Conservation (phyloP, 2,797 vertebrate genomes). For the Xiphorhynchus erythropygius region DNA sequence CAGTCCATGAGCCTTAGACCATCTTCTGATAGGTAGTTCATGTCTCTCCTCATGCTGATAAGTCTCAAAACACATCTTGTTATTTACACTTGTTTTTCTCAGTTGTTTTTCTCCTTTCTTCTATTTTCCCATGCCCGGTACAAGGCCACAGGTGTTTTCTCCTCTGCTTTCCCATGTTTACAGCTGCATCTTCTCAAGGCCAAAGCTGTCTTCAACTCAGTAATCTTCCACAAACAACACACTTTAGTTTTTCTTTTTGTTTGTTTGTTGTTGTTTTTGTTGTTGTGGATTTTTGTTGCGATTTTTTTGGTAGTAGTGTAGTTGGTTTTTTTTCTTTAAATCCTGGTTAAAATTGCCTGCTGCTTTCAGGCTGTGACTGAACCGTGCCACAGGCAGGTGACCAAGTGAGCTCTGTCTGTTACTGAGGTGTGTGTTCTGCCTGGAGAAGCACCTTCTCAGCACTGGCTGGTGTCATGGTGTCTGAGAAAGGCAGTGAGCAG, state of each 20-base stretch:
- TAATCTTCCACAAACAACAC: too few species aligned
- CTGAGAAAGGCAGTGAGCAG: not conserved
- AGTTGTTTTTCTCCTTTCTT: too few species aligned
- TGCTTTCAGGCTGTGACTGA: not conserved
- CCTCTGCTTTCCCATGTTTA: too few species aligned
- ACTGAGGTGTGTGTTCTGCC: not conserved
- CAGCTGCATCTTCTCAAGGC: too few species aligned
- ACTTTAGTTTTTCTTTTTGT: not conserved
- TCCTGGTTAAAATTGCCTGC: not conserved
- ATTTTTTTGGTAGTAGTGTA: not conserved
- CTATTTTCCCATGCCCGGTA: too few species aligned
- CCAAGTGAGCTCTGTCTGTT: not conserved
- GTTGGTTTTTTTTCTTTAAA: not conserved
- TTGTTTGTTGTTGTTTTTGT: not conserved
- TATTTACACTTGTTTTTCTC: too few species aligned
- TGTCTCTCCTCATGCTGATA: too few species aligned
- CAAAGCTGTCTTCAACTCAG: too few species aligned
- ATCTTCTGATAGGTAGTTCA: too few species aligned
- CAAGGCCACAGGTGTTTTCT: too few species aligned
- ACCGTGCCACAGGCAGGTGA: not conserved
- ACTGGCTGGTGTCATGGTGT: fast-evolving
- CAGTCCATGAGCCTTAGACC: too few species aligned
- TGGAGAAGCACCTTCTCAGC: not conserved
- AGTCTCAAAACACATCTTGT: too few species aligned
- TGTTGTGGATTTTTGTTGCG: not conserved